Percentiles rank a stretch among this genome's conserved stretches.
These are phyloP conservation scores for Noctilio leporinus DNA, from an alignment of 2,113 vertebrate genomes.

Conservation along the genomic window DNA sequence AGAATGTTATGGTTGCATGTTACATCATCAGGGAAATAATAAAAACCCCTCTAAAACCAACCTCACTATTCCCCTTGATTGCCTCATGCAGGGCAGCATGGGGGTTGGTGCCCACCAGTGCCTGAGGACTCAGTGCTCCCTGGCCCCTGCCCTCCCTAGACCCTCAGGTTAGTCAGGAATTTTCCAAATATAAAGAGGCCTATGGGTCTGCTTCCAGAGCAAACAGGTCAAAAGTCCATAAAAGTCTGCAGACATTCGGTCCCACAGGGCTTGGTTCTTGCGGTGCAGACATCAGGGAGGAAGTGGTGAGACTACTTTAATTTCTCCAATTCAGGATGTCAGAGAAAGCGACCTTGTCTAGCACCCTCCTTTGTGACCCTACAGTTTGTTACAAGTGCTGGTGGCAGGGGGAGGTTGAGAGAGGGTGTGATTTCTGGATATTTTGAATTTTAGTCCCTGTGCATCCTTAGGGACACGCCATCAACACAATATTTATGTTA, in stretches of 20 bases:
- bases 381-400: not conserved
- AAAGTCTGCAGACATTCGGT: not conserved
- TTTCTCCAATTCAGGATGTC: not conserved
- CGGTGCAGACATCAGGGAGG: not conserved
- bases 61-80: not conserved
- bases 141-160: not conserved
- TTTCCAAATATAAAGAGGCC: not conserved
- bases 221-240: not conserved
- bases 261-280: not conserved
- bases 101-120: not conserved
- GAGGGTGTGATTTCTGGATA: not conserved
- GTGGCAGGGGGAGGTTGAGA: not conserved
- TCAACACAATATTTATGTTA: not conserved
- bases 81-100: not conserved
- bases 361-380: not conserved
- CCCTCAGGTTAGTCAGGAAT: not conserved
- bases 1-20: conserved; percentile 44
- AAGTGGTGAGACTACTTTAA: not conserved
- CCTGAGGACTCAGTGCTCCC: not conserved
- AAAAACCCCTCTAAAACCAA: not conserved
- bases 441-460: not conserved
- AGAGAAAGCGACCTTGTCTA: not conserved
- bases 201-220: not conserved
- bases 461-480: not conserved
- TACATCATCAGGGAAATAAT: conserved; percentile 45